phyloP scores from a whole-genome alignment of 2,888 invertebrate species.

The Isotomurus palustris region DNA sequence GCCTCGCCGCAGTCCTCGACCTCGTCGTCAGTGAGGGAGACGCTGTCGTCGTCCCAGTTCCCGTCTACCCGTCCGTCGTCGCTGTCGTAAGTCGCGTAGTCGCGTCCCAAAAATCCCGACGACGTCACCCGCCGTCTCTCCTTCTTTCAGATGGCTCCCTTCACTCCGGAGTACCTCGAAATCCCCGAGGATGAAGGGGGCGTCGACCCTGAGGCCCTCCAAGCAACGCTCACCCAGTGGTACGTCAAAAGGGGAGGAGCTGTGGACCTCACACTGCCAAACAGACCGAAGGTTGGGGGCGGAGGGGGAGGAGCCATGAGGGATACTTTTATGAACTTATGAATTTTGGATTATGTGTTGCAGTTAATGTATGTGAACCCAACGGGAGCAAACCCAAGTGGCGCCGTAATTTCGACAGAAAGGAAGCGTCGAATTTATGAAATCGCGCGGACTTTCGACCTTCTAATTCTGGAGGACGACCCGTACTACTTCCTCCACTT shows the following conservation, averaged over 20 bases:
- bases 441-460: slow-evolving; percentile 69
- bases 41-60: slow-evolving; percentile 65
- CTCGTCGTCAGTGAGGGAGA: slow-evolving; percentile 66
- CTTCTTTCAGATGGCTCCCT: slow-evolving; percentile 60
- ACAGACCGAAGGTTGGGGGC: slow-evolving; percentile 6
- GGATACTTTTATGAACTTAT: neutral
- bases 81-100: slow-evolving; percentile 63
- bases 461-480: slow-evolving; percentile 75
- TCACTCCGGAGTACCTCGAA: slow-evolving; percentile 61
- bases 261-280: no score
- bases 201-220: slow-evolving; percentile 60
- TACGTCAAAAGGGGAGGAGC: no score
- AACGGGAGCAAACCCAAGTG: slow-evolving; percentile 72
- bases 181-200: slow-evolving; percentile 67
- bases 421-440: slow-evolving; percentile 66
- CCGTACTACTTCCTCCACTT: slow-evolving; percentile 76
- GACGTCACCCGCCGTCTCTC: neutral
- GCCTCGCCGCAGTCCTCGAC: slow-evolving; percentile 68
- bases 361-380: slow-evolving; percentile 65
- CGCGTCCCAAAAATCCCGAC: no score
- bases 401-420: slow-evolving; percentile 62
- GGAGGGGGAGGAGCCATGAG: neutral
- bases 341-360: neutral
- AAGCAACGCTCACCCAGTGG: slow-evolving; percentile 57
- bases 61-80: slow-evolving; percentile 66